phyloP scores from a whole-genome alignment of 2,888 invertebrate species.

The Archips xylosteana region DNA sequence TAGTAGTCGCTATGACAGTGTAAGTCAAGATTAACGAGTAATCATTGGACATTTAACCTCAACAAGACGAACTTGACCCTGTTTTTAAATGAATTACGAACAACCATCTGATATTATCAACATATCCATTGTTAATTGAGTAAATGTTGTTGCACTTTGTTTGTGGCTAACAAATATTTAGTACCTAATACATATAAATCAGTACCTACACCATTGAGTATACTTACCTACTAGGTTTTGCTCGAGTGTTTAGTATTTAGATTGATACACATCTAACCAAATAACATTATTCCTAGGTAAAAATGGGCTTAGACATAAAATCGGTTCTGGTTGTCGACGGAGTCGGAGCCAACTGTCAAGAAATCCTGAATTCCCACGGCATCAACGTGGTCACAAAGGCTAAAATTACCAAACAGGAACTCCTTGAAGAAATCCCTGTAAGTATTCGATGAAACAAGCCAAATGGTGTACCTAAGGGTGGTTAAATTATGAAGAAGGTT shows the following conservation, averaged over 20 bases:
- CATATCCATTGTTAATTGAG: too few species aligned
- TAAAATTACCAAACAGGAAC: constrained; percentile 91
- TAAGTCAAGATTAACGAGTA: background rate
- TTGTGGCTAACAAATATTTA: too few species aligned
- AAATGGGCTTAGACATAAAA: constrained; percentile 87
- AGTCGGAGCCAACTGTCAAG: constrained; percentile 94
- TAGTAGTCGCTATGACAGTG: too few species aligned
- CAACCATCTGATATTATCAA: too few species aligned
- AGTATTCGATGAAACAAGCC: constrained; percentile 53
- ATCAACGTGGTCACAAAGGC: constrained; percentile 92
- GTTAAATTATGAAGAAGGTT: too few species aligned
- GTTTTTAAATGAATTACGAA: background rate
- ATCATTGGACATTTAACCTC: background rate
- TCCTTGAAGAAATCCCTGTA: constrained; percentile 94
- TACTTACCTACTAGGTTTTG: too few species aligned
- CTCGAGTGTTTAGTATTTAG: background rate
- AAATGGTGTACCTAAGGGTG: background rate
- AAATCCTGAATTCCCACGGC: constrained; percentile 91
- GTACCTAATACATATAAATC: too few species aligned
- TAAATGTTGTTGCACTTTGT: too few species aligned
- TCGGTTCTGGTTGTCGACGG: constrained; percentile 97
- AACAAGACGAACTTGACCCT: background rate
- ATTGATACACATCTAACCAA: background rate
- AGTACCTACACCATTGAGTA: too few species aligned
- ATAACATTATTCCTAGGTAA: constrained; percentile 39